A percentile compares a stretch with the other conserved stretches of the same genome.
Evolutionary conservation across 92 coral and sea anemone genomes (phyloP).

Genomic region (Parazoanthus darwini): DNA sequence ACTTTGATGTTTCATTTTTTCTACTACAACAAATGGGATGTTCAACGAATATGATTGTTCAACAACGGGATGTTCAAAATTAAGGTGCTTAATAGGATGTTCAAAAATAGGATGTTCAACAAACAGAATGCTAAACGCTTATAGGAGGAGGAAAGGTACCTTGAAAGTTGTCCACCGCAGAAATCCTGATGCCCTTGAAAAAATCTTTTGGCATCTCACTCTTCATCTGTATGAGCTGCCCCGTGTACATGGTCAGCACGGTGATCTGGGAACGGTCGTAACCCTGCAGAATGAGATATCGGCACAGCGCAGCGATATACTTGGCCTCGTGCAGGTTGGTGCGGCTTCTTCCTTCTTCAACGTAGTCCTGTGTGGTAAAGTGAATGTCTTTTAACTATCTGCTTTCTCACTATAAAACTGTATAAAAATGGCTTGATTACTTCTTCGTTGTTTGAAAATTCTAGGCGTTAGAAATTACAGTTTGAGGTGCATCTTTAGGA

Average conservation of each 20-base stretch:
- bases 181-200: slow-evolving; percentile 79
- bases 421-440: not conserved
- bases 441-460: not conserved
- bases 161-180: slow-evolving; percentile 93
- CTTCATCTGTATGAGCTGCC: slow-evolving; percentile 85
- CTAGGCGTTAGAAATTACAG: not conserved
- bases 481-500: too few species aligned
- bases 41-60: too few species aligned
- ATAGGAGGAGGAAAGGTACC: slow-evolving; percentile 1
- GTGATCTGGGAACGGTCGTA: slow-evolving; percentile 77
- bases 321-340: slow-evolving; percentile 90
- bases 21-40: too few species aligned
- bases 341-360: slow-evolving; percentile 83
- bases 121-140: too few species aligned
- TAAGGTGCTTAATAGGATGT: too few species aligned
- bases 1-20: too few species aligned
- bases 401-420: not conserved
- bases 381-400: slow-evolving; percentile 40
- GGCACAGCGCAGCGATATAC: slow-evolving; percentile 80
- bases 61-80: too few species aligned
- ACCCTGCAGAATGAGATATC: slow-evolving; percentile 82
- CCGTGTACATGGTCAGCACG: slow-evolving; percentile 84
- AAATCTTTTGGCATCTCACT: slow-evolving; percentile 77
- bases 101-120: too few species aligned
- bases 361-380: slow-evolving; percentile 52